phyloP scores from a whole-genome alignment of 1,140 invertebrate species.

The Drosophila rhopaloa region DNA sequence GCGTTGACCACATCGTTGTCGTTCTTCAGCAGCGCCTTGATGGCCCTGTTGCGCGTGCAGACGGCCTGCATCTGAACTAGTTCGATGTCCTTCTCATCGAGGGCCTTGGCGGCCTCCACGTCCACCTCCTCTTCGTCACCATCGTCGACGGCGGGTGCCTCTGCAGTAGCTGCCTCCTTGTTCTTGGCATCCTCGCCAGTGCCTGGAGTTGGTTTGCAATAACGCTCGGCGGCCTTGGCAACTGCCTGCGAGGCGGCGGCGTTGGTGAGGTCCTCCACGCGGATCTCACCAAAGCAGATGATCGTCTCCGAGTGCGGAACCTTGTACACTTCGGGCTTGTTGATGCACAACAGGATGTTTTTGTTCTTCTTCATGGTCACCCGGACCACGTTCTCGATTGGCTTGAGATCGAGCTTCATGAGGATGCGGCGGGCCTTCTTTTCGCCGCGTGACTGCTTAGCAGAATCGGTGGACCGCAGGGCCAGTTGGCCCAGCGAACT shows the following conservation, averaged over 20 bases:
- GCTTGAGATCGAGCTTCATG: constrained; percentile 58
- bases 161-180: too few relatives aligned
- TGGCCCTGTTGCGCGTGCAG: constrained; percentile 54
- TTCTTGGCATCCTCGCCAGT: too few relatives aligned
- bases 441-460: constrained; percentile 51
- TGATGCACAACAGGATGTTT: constrained; percentile 57
- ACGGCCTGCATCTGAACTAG: constrained; percentile 61
- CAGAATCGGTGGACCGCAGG: neutral
- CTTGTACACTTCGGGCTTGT: constrained; percentile 55
- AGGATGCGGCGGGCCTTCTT: constrained; percentile 68
- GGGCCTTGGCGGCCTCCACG: neutral
- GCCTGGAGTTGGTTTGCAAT: constrained; percentile 4
- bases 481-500: neutral
- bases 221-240: constrained; percentile 17
- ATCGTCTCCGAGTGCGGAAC: constrained; percentile 39
- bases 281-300: constrained; percentile 56
- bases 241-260: constrained; percentile 48
- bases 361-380: constrained; percentile 66
- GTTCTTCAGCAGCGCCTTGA: constrained; percentile 56
- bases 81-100: constrained; percentile 67
- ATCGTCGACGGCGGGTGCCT: constrained; percentile 4
- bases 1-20: constrained; percentile 69
- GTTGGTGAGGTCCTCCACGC: constrained; percentile 47
- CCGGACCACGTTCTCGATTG: constrained; percentile 38
- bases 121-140: constrained; percentile 6